Percentiles rank a stretch among this genome's conserved stretches.
These are phyloP conservation scores for Xiphophorus maculatus DNA, from an alignment of 2,113 vertebrate genomes.

Conservation along the genomic window DNA sequence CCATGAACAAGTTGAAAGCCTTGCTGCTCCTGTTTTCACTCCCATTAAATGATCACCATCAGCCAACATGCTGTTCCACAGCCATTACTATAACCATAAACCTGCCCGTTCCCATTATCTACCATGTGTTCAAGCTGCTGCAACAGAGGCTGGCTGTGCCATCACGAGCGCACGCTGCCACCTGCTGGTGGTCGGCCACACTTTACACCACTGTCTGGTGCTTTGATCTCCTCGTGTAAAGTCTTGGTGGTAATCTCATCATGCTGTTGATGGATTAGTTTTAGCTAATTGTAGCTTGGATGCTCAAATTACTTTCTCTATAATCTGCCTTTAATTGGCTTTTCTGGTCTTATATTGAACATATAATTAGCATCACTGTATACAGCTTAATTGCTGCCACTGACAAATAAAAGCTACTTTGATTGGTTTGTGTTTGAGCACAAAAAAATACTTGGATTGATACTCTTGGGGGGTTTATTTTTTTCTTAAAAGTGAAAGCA, in stretches of 20 bases:
- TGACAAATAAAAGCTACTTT: conserved; percentile 50
- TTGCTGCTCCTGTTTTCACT: background rate
- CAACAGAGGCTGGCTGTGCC: background rate
- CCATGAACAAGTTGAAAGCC: background rate
- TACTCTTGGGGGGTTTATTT: conserved; percentile 8
- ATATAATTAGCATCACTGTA: conserved; percentile 66
- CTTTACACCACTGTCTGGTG: conserved; percentile 5
- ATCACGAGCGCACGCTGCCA: conserved; percentile 25
- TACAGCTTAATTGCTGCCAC: conserved; percentile 56
- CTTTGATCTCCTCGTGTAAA: conserved; percentile 38
- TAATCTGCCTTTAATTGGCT: conserved; percentile 70
- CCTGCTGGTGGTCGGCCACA: conserved; percentile 34
- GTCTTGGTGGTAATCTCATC: conserved; percentile 29
- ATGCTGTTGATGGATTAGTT: conserved; percentile 41
- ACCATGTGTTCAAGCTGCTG: conserved; percentile 11
- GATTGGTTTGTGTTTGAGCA: conserved; percentile 54
- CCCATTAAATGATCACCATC: conserved; percentile 16
- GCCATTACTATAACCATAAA: conserved; percentile 47
- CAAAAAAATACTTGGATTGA: conserved; percentile 10
- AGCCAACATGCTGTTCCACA: conserved; percentile 14
- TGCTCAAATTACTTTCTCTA: conserved; percentile 51
- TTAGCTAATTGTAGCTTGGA: conserved; percentile 46
- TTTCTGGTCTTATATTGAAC: conserved; percentile 56
- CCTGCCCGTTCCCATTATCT: conserved; percentile 16
- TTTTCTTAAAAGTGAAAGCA: background rate